Percentiles rank a stretch among this genome's conserved stretches.
Evolutionary conservation across 2,113 vertebrate species (phyloP).

Genomic region (rat (Rattus norvegicus)): GRCr8 NC_086039.1:60924501-60925000

Average conservation of each 20-base stretch:
- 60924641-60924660: not conserved
- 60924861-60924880: not conserved
- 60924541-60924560: not conserved
- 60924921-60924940: not conserved
- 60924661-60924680: not conserved
- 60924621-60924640: conserved; percentile 33
- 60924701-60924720: not conserved
- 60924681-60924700: not conserved
- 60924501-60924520: not conserved
- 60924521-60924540: not conserved
- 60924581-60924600: not conserved
- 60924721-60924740: not conserved
- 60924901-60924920: not conserved
- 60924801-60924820: not conserved
- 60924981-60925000: conserved; percentile 52
- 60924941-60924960: not conserved
- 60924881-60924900: not conserved
- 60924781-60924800: not conserved
- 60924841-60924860: not conserved
- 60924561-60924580: not conserved
- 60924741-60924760: not conserved
- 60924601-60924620: conserved; percentile 37
- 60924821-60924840: not conserved
- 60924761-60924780: not conserved
- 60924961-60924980: not conserved